phyloP scores from a whole-genome alignment of 2,888 invertebrate species.

The Metallyticus violacea region DNA sequence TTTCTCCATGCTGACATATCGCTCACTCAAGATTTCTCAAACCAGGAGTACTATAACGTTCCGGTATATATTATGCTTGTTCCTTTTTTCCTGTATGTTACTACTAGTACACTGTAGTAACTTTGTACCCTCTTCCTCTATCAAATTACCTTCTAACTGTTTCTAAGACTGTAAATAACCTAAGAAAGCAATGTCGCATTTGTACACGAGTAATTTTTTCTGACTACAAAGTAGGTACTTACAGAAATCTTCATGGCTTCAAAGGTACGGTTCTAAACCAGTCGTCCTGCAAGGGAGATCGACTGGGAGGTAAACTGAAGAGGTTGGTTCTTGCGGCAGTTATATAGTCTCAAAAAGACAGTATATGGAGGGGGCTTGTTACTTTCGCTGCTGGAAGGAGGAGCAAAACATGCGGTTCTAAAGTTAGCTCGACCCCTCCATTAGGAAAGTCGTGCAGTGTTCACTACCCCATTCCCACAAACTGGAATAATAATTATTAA shows the following conservation, averaged over 20 bases:
- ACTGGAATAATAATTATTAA: neutral
- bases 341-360: neutral
- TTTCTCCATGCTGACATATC: too few relatives aligned
- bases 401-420: neutral
- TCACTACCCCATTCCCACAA: neutral
- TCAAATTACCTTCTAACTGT: too few relatives aligned
- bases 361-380: neutral
- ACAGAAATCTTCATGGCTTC: neutral
- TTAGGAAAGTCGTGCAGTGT: too few relatives aligned
- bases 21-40: too few relatives aligned
- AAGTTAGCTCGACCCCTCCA: neutral
- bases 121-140: too few relatives aligned
- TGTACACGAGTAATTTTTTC: too few relatives aligned
- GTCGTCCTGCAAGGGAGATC: neutral
- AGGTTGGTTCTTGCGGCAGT: neutral
- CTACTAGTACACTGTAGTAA: too few relatives aligned
- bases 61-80: too few relatives aligned
- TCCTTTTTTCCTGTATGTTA: too few relatives aligned
- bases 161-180: too few relatives aligned
- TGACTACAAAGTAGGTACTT: neutral
- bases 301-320: neutral
- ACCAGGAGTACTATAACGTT: too few relatives aligned
- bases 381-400: neutral
- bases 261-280: neutral
- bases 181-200: too few relatives aligned